Conservation (phyloP, 1,140 invertebrate genomes). For the Ladona fulva region DNA sequence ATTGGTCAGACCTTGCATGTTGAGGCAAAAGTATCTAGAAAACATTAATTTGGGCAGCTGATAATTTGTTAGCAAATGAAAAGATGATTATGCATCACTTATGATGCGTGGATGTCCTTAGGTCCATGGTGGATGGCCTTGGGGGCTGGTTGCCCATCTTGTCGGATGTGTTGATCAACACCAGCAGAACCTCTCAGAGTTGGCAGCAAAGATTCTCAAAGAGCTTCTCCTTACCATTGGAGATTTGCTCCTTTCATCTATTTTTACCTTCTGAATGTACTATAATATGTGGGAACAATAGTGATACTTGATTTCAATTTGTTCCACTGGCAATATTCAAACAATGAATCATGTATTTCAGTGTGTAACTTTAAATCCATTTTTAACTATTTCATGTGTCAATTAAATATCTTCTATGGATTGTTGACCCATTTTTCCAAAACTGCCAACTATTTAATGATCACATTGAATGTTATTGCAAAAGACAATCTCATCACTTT, state of each 20-base stretch:
- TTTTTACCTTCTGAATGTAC: background rate
- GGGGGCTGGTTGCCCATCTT: conserved; percentile 1
- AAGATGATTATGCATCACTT: too few species aligned
- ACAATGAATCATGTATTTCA: too few species aligned
- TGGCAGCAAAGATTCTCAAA: background rate
- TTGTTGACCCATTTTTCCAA: background rate
- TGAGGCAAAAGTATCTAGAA: too few species aligned
- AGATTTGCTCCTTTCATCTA: background rate
- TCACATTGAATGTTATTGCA: too few species aligned
- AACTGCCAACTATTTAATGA: too few species aligned
- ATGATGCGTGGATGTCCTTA: background rate
- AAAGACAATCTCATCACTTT: background rate
- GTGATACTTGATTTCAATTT: too few species aligned
- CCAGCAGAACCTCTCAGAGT: background rate
- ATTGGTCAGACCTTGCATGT: too few species aligned
- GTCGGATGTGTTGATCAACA: background rate
- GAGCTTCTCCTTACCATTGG: background rate
- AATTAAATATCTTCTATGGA: background rate
- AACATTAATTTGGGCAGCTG: too few species aligned
- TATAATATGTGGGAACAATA: background rate
- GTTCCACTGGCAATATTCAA: too few species aligned
- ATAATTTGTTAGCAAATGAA: too few species aligned
- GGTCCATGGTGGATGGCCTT: conserved; percentile 6
- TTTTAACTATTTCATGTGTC: background rate
- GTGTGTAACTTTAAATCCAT: background rate